These are phyloP conservation scores for Furcula furcula DNA, from an alignment of 2,888 invertebrate species.

Conservation along the genomic window DNA sequence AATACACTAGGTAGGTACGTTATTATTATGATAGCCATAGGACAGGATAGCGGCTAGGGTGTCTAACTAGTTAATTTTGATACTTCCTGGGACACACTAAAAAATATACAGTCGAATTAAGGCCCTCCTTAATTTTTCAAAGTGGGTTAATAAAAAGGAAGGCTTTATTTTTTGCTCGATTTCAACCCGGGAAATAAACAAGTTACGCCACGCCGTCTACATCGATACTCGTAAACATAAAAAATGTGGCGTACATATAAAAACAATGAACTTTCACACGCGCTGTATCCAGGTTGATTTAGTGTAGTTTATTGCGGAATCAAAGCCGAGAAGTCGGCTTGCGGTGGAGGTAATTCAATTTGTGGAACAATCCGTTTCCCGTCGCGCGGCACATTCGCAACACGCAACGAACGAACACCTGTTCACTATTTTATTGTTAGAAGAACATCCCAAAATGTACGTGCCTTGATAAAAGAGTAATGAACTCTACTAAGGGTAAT, in stretches of 20 bases:
- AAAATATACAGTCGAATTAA: too few relatives aligned
- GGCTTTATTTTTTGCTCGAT: too few relatives aligned
- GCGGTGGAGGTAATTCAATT: conserved; percentile 71
- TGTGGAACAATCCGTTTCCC: conserved; percentile 75
- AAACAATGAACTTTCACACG: conserved; percentile 78
- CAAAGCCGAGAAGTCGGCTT: conserved; percentile 60
- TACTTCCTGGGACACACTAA: too few relatives aligned
- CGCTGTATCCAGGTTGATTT: conserved; percentile 61
- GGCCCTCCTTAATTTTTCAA: too few relatives aligned
- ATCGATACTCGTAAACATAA: conserved; percentile 19
- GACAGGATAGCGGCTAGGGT: too few relatives aligned
- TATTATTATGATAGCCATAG: too few relatives aligned
- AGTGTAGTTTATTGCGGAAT: conserved; percentile 65
- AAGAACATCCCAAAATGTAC: conserved; percentile 26
- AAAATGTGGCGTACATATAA: conserved; percentile 38
- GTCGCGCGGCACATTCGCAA: conserved; percentile 49
- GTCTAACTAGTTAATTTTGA: too few relatives aligned
- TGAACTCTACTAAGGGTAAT: conserved; percentile 7
- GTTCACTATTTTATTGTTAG: conserved; percentile 49
- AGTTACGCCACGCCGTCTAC: neutral
- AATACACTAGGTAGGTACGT: too few relatives aligned
- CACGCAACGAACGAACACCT: conserved; percentile 69
- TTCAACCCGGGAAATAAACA: neutral
- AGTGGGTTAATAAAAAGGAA: too few relatives aligned
- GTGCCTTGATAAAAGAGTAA: conserved; percentile 17